Evolutionary conservation across 2,888 invertebrate genomes (phyloP), one percentile per base, ranked within the genome.

Genomic region (Parascotia fuliginaria): DNA sequence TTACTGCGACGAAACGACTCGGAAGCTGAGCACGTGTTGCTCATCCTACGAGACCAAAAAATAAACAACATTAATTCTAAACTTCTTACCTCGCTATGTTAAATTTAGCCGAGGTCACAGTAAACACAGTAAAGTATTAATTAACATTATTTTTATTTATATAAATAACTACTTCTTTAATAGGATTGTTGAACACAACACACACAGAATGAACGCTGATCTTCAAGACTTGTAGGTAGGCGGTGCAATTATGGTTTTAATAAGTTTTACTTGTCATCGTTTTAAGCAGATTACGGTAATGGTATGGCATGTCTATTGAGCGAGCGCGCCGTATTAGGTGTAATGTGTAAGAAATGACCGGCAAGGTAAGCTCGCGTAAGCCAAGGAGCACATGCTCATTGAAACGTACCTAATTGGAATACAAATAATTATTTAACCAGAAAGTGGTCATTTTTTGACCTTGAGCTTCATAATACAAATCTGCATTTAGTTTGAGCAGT

Each of bases 21-120:
- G 73, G 80, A 81, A 82, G 81, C 77, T 60, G 62, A 80, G 81
- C 89, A 88, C 87, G 87, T 88, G 89, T 88, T 85, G 68, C 65
- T 70, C 77, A 76, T 81, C 76, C 75, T 79, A 81, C 4, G 74
- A 75, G 67, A 66, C 71, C 63, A 70, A 73, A 70, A 62, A 67
- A 70, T 68, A 60, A 55, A 66, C 55, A 52, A 45, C 52, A 60
- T 64, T 61, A 64, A 67, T 42, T 60, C 66, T 45, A 79, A 75
- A 72, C 51, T 19, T 19, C n/a, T 3, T 19, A 19, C 19, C 2
- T 19, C 19, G n/a, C n/a, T n/a, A n/a, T n/a, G n/a, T n/a, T n/a
- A n/a, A n/a, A n/a, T n/a, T n/a, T n/a, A n/a, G n/a, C n/a, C n/a
- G n/a, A n/a, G n/a, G n/a, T n/a, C n/a, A n/a, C n/a, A n/a, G n/a